Base-by-base conservation (phyloP, 2,797 vertebrate species). In the Selene dorsalis region DNA sequence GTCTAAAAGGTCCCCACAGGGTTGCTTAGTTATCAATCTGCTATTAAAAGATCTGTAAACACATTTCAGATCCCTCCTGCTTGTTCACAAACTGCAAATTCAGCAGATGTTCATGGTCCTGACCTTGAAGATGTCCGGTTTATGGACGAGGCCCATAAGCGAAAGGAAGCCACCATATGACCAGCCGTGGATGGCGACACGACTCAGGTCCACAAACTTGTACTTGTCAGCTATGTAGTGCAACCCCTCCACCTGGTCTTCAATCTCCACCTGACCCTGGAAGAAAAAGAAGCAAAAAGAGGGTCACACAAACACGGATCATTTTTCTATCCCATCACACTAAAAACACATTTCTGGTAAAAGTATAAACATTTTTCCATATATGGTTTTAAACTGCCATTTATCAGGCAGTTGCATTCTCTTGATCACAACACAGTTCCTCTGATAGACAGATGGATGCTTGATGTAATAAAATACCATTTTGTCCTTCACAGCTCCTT, bases 151-250 rank as follows among this genome's bases (percentile, higher is more conserved):
- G 26, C 97, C 98, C 97, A 99, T 98, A 80, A 99, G 97, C 28
- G 98, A 98, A 9, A 99, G 96, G 73, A 98, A 99, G 35, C 98
- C 98, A n/a, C 98, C 98, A 0, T 99, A 99, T 0, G 98, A 99
- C 97, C 97, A 99, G 87, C 98, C 97, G 0, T 99, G 97, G 86
- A 98, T 97, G 89, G 97, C 97, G 0, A 99, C 97, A 0, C 97
- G 97, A 92, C 92, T 96, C 91, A 98, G 85, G 92, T 99, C 98
- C 4, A 99, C 89, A 91, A 97, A 98, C 90, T 97, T 96, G 48
- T 97, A 98, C 89, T 96, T 97, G 75, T 97, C 95, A 4, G 97
- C 96, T 75, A 97, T 94, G 2, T 96, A 97, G 89, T 97, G 95
- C 85, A 99, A 93, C 82, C 97, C 97, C 88, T 98, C 97, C 89